Conservation (phyloP, 2,797 vertebrate genomes). For the Cirrhinus molitorella region DNA sequence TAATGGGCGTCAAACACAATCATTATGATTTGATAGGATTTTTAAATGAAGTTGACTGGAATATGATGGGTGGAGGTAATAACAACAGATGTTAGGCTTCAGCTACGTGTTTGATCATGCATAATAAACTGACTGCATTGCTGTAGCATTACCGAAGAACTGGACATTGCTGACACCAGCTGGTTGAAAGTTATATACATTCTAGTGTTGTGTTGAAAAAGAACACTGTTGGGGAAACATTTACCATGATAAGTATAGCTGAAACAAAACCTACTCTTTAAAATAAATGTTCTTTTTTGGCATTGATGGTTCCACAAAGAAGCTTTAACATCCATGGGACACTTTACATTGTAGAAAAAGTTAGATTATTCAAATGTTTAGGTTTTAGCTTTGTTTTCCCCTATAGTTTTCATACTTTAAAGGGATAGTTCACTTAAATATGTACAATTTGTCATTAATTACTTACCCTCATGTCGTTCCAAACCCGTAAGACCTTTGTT, state of each 20-base stretch:
- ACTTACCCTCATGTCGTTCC: no score
- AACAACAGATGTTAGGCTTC: constrained; percentile 73
- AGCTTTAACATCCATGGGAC: background rate
- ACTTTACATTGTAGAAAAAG: background rate
- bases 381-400: background rate
- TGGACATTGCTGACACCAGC: constrained; percentile 36
- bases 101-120: constrained; percentile 18
- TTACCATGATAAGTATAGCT: background rate
- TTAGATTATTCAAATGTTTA: background rate
- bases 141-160: background rate
- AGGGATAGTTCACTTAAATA: no score
- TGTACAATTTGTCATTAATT: no score
- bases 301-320: background rate
- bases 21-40: constrained; percentile 65
- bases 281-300: background rate
- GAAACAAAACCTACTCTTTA: background rate
- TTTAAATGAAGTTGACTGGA: constrained; percentile 55
- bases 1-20: constrained; percentile 20
- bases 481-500: no score
- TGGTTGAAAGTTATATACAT: constrained; percentile 6
- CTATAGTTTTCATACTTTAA: background rate
- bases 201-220: background rate
- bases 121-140: background rate
- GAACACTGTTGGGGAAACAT: background rate
- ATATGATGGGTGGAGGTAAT: constrained; percentile 49